Base-by-base conservation (phyloP, 2,113 vertebrate species). In the Anoura caudifer region DNA sequence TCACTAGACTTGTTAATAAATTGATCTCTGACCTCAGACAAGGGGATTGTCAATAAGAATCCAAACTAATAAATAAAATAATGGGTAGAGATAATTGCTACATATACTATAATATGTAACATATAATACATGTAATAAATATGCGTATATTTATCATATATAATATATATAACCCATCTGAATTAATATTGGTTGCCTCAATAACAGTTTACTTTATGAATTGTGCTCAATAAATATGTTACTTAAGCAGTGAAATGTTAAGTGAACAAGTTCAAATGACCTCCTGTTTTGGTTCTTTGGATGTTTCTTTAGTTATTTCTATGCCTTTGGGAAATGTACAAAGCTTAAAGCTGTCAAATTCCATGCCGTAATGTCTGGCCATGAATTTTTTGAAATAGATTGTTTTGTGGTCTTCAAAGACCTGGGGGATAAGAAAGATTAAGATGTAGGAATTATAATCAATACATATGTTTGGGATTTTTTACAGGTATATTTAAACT, bases 151-250 rank as follows among this genome's bases (percentile, higher is more conserved):
- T 61, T 65, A 65, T 59, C 28, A 61, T 61, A 26, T 59, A 61
- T 61, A 7, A 43, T 72, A 13, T 43, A 72, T 43, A 72, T 41
- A 72, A 43, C 28, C 26, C 7, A n/a, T 54, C n/a, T 77, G 15
- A 83, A 41, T 88, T 89, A 90, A 93, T 93, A 95, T 77, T 81
- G 52, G 16, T 65, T 95, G 8, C 56, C 67, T 86, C n/a, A 31
- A 36, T 85, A 65, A 38, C 11, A 90, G 10, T 54, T 77, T 7
- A 84, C 9, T 33, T 83, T 87, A 96, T 65, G n/a, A 87, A 61
- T 31, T 59, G 33, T 33, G n/a, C 22, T 87, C 24, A 56, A 54
- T n/a, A 80, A 73, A 84, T 83, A 41, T 63, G 26, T 81, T 73
- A 43, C 50, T 45, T 70, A 59, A 54, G 26, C 52, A 86, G 52